Conservation (phyloP, 53 echinoderm and acorn worm species). For the Apostichopus leukothele region DNA sequence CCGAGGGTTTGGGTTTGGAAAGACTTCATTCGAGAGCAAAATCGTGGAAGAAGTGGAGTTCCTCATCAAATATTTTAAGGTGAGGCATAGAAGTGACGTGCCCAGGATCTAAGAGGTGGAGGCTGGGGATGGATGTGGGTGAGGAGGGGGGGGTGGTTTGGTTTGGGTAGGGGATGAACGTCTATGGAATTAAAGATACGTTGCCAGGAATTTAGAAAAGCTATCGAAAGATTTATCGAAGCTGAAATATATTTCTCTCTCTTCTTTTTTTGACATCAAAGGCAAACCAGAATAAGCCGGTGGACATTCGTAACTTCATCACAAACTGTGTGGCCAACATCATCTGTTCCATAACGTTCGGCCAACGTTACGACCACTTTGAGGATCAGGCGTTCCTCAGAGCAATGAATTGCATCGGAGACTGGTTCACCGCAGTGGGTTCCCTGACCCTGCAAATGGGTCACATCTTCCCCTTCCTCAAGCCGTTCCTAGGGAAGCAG, state of each 20-base stretch:
- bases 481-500: slow-evolving; percentile 31
- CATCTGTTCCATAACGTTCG: slow-evolving; percentile 50
- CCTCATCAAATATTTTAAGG: slow-evolving; percentile 38
- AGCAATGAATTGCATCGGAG: slow-evolving; percentile 1
- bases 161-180: too few relatives aligned
- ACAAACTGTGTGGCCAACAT: slow-evolving; percentile 50
- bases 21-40: slow-evolving; percentile 48
- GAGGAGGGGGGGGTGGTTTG: too few relatives aligned
- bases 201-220: too few relatives aligned
- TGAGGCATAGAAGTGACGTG: background rate
- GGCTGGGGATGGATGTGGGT: too few relatives aligned
- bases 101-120: too few relatives aligned
- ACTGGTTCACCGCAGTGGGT: slow-evolving; percentile 11
- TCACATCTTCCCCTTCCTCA: background rate
- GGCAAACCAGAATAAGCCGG: slow-evolving; percentile 6
- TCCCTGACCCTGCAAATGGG: background rate
- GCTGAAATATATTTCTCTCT: too few relatives aligned
- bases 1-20: slow-evolving; percentile 56
- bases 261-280: background rate
- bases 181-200: too few relatives aligned
- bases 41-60: slow-evolving; percentile 50
- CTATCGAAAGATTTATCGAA: too few relatives aligned
- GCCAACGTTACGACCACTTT: slow-evolving; percentile 46
- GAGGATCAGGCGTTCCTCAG: slow-evolving; percentile 32
- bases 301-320: slow-evolving; percentile 28